These are phyloP conservation scores for Drosophila virilis DNA, from an alignment of 1,140 invertebrate species.

Conservation along the genomic window DNA sequence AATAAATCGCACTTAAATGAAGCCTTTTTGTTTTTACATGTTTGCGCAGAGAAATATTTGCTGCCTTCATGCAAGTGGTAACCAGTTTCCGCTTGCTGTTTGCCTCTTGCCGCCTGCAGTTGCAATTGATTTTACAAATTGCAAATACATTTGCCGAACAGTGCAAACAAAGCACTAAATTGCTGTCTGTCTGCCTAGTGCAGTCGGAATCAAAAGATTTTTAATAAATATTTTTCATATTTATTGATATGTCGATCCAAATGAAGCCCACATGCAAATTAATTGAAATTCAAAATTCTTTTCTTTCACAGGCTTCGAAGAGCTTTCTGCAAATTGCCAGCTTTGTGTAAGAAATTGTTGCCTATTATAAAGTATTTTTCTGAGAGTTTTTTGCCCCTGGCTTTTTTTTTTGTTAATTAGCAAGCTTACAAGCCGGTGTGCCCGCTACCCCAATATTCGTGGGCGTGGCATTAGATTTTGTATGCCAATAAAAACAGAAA, in stretches of 20 bases:
- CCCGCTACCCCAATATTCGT: slow-evolving; percentile 27
- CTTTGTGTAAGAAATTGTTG: slow-evolving; percentile 17
- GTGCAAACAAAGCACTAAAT: slow-evolving; percentile 30
- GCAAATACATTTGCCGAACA: slow-evolving; percentile 57
- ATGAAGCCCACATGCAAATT: slow-evolving; percentile 2
- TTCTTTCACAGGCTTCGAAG: slow-evolving; percentile 1
- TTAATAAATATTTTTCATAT: slow-evolving; percentile 36
- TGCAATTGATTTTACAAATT: slow-evolving; percentile 70
- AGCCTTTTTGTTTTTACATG: slow-evolving; percentile 63
- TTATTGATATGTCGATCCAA: slow-evolving; percentile 1
- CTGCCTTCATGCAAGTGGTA: slow-evolving; percentile 1
- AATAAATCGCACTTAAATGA: slow-evolving; percentile 71
- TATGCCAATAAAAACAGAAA: slow-evolving; percentile 50
- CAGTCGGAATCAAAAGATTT: slow-evolving; percentile 33
- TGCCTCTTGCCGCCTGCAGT: slow-evolving; percentile 31
- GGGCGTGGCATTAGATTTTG: slow-evolving; percentile 49
- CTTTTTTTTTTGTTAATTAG: slow-evolving; percentile 60
- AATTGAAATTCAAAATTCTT: slow-evolving; percentile 28
- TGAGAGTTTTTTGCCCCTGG: background rate
- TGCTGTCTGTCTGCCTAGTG: slow-evolving; percentile 14
- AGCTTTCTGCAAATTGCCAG: slow-evolving; percentile 23
- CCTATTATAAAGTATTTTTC: slow-evolving; percentile 31
- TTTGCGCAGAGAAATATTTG: slow-evolving; percentile 41
- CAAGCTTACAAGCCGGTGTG: slow-evolving; percentile 25
- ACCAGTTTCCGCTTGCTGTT: slow-evolving; percentile 13